Base-by-base conservation (phyloP, 1,140 invertebrate genomes). In the Lucilia cuprina region DNA sequence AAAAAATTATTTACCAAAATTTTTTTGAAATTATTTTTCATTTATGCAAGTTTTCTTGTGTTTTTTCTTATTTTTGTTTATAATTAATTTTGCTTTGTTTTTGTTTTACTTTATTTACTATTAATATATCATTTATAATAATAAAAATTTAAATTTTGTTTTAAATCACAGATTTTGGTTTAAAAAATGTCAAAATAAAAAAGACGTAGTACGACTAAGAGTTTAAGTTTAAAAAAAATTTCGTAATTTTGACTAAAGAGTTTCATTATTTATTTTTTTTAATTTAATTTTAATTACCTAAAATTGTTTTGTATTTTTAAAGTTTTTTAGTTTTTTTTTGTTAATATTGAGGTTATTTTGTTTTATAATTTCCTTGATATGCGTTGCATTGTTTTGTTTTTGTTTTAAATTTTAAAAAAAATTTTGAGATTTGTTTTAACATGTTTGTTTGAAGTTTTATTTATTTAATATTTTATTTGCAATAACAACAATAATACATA, bases 131-230 rank as follows among this genome's bases (percentile, higher is more conserved):
- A 78, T 49, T 41, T 49, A 78, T 78, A 65, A 82, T 70, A 82
- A 82, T 82, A 82, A 88, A 89, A 89, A 86, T 87, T 89, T 89
- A 87, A 88, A 89, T 88, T 90, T 90, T 90, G 87, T 88, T 88
- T 88, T 88, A 87, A 90, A 90, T 90, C 89, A 90, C 89, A 90
- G 89, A 90, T 90, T 90, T 87, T 88, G 87, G 85, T 88, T 88
- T 88, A 77, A 35, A 87, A 88, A 88, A 88, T 89, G 87, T 87
- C 88, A 86, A 89, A 90, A 89, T 86, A 86, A 87, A 87, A 86
- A 85, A 85, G 84, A 85, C 77, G 83, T 78, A 88, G 88, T 87
- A 86, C 85, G 87, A 86, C 86, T 86, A 86, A 80, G 83, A 65
- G 85, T 85, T 30, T 83, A 84, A 85, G 65, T 77, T 70, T 85